Evolutionary conservation across 2,888 invertebrate genomes (phyloP), one percentile per base, ranked within the genome.

Genomic region (Argyresthia goedartella): DNA sequence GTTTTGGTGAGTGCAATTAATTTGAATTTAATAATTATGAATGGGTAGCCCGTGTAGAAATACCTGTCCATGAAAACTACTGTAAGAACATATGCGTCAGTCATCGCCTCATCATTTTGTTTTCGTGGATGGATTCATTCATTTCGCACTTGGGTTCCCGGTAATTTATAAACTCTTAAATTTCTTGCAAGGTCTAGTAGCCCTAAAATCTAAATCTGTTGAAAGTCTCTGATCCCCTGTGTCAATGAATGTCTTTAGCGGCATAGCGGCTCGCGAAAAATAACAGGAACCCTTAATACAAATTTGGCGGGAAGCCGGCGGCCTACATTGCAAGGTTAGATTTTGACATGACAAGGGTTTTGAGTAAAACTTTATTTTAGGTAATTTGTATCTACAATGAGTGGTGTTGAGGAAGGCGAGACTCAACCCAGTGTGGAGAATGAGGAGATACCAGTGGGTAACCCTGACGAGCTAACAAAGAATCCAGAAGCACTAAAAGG

Each of bases 401-500:
- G 76, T 57, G 72, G 82, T 42, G 60, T 76, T 52, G 86, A 82
- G 58, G 86, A 81, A 66, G 71, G 76, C 45, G 82, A 81, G 50
- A 60, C 72, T 61, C 73, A 49, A 60, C 73, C 44, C 61, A n/a
- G n/a, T n/a, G n/a, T 72, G 50, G 52, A 73, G 10, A 53, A 62
- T 35, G 81, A 78, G 54, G 84, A 84, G 52, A 67, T 81, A 14
- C 72, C 77, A 35, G 62, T 71, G 50, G 86, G 84, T 55, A 82
- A 91, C 66, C 91, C 91, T 47, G 89, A 90, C 25, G 90, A 90
- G 64, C 81, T 91, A 49, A 84, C 90, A 33, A 91, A 91, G 71
- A 89, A 91, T 67, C 89, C 90, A 47, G 79, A 81, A 59, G 84
- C 90, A 49, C 82, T 91, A 48, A 89, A 89, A 89, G 89, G 91